Percentiles rank a stretch among this genome's conserved stretches.
phyloP scores from a whole-genome alignment of 1,140 invertebrate genomes.

The Carcinoscorpius rotundicauda region DNA sequence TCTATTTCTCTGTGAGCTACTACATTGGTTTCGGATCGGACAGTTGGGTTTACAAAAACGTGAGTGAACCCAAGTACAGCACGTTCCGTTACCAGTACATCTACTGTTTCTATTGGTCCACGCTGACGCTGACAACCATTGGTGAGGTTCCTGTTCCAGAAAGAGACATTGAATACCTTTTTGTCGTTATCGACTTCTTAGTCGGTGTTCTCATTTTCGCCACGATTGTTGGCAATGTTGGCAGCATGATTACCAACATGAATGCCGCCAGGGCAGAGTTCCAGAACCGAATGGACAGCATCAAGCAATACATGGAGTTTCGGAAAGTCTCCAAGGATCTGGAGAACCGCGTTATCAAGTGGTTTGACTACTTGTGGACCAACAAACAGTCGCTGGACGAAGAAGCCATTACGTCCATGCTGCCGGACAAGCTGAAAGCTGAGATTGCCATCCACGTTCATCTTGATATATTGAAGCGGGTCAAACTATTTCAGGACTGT shows the following conservation, averaged over 20 bases:
- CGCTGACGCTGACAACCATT: slow-evolving; percentile 84
- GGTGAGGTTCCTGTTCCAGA: slow-evolving; percentile 52
- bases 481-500: slow-evolving; percentile 86
- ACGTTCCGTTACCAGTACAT: slow-evolving; percentile 66
- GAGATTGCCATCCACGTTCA: slow-evolving; percentile 94
- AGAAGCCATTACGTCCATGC: slow-evolving; percentile 49
- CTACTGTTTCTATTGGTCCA: slow-evolving; percentile 88
- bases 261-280: slow-evolving; percentile 84
- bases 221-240: slow-evolving; percentile 82
- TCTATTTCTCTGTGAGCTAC: slow-evolving; percentile 87
- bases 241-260: slow-evolving; percentile 95
- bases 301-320: slow-evolving; percentile 94
- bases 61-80: slow-evolving; percentile 31
- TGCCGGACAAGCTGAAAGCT: slow-evolving; percentile 87
- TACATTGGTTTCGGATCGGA: slow-evolving; percentile 81
- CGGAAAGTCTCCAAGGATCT: slow-evolving; percentile 66
- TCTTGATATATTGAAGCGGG: slow-evolving; percentile 73
- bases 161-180: slow-evolving; percentile 69
- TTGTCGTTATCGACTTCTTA: slow-evolving; percentile 75
- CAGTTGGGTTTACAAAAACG: slow-evolving; percentile 56
- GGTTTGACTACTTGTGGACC: slow-evolving; percentile 96
- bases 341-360: slow-evolving; percentile 78
- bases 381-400: slow-evolving; percentile 82
- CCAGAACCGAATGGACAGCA: slow-evolving; percentile 86
- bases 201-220: slow-evolving; percentile 78